Base-by-base conservation (phyloP, 1,140 invertebrate species). In the Ditylenchus dipsaci region DNA sequence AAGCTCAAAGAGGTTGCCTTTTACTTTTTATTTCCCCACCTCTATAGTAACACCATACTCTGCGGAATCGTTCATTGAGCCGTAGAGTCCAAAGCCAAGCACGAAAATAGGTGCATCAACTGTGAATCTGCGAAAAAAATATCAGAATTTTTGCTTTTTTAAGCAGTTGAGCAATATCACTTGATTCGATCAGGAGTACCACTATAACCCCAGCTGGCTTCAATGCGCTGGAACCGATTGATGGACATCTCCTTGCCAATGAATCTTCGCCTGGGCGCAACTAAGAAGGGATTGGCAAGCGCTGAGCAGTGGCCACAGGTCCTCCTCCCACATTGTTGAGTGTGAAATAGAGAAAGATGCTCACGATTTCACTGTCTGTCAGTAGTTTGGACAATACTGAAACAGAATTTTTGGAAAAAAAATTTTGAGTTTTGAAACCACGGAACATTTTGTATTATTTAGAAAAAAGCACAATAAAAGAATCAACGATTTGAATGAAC, bases 11-110 rank as follows among this genome's bases (percentile, higher is more conserved):
- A n/a, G n/a, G n/a, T n/a, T n/a, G n/a, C n/a, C n/a, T n/a, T n/a
- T n/a, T n/a, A n/a, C n/a, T n/a, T n/a, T n/a, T n/a, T n/a, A n/a
- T n/a, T 23, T 29, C 13, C 21, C 13, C 29, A 61, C 83, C 84
- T 91, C 88, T 65, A 92, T 88, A 72, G 88, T 87, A 33, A 90
- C 90, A 79, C 88, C 86, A 83, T 93, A 93, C 81, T 92, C 90
- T 1, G 88, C 88, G 1, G 90, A 88, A 11, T 89, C 90, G 83
- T 90, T 89, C 74, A 91, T 90, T 57, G 90, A 91, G 19, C 91
- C 91, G 84, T 91, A 93, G 45, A 93, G 85, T 64, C 91, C 91
- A 84, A 92, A 92, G 7, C 91, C 91, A 56, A 91, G 89, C 8
- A 93, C 87, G 85, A 90, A 92, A 73, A 93, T 91, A 70, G 88